These are phyloP conservation scores for Vanessa cardui DNA, from an alignment of 2,888 invertebrate genomes.

Conservation along the genomic window DNA sequence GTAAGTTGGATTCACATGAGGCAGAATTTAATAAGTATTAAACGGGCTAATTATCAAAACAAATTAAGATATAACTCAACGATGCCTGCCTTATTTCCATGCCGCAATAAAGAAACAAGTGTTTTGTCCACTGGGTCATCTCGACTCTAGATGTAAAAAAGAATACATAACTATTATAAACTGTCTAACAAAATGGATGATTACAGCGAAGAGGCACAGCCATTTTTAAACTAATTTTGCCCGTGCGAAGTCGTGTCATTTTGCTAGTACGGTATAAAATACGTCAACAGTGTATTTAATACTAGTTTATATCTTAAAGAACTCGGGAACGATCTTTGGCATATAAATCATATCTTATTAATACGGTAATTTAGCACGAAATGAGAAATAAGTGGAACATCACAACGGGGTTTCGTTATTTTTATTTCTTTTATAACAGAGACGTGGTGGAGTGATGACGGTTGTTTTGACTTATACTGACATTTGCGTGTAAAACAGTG, in stretches of 20 bases:
- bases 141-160: no score
- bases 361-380: constrained; percentile 57
- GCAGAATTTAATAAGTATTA: no score
- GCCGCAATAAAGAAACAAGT: no score
- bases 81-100: no score
- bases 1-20: no score
- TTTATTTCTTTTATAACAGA: constrained; percentile 48
- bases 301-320: constrained; percentile 9
- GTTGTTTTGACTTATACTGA: constrained; percentile 78
- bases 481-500: constrained; percentile 61
- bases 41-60: no score
- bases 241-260: not conserved
- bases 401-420: constrained; percentile 45
- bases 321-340: constrained; percentile 35
- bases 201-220: no score
- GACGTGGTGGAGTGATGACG: constrained; percentile 70
- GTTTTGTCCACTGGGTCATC: no score
- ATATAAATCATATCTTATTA: constrained; percentile 63
- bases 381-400: constrained; percentile 55
- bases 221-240: no score
- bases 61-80: no score
- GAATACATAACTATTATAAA: no score
- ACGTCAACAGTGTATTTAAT: constrained; percentile 7
- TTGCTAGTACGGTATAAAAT: not conserved
- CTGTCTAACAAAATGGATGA: no score